Conservation (phyloP, 2,888 invertebrate genomes). For the Epirrita christyi region DNA sequence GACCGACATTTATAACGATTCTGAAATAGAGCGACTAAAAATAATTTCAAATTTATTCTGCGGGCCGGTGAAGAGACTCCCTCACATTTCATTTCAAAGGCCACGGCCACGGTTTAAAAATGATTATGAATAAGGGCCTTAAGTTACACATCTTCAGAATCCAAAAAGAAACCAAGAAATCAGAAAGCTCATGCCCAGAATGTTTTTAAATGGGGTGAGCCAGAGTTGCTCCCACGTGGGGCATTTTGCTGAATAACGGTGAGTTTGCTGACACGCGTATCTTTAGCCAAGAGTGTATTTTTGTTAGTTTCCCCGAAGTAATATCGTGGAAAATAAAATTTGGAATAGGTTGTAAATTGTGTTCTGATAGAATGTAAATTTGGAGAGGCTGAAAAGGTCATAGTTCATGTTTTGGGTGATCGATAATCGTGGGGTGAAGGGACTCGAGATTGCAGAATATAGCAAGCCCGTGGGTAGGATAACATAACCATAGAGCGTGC, state of each 20-base stretch:
- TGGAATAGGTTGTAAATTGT: slow-evolving; percentile 42
- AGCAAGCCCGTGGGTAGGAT: slow-evolving; percentile 24
- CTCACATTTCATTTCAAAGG: neutral
- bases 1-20: slow-evolving; percentile 32
- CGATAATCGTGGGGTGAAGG: slow-evolving; percentile 63
- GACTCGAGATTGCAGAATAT: slow-evolving; percentile 51
- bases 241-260: neutral
- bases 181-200: neutral
- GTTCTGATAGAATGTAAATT: slow-evolving; percentile 48
- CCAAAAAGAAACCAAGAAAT: too few relatives aligned
- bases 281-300: neutral
- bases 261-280: neutral
- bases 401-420: slow-evolving; percentile 65
- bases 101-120: too few relatives aligned
- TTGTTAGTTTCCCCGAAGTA: slow-evolving; percentile 25
- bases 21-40: slow-evolving; percentile 19
- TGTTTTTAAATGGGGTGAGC: too few relatives aligned
- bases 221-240: too few relatives aligned
- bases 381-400: slow-evolving; percentile 67
- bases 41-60: slow-evolving; percentile 13
- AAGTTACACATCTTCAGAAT: too few relatives aligned
- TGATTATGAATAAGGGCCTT: too few relatives aligned
- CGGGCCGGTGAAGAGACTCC: neutral
- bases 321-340: slow-evolving; percentile 27
- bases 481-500: neutral